A percentile compares a stretch with the other conserved stretches of the same genome.
phyloP scores from a whole-genome alignment of 2,888 invertebrate genomes.

The Tetheella fluctuosa region DNA sequence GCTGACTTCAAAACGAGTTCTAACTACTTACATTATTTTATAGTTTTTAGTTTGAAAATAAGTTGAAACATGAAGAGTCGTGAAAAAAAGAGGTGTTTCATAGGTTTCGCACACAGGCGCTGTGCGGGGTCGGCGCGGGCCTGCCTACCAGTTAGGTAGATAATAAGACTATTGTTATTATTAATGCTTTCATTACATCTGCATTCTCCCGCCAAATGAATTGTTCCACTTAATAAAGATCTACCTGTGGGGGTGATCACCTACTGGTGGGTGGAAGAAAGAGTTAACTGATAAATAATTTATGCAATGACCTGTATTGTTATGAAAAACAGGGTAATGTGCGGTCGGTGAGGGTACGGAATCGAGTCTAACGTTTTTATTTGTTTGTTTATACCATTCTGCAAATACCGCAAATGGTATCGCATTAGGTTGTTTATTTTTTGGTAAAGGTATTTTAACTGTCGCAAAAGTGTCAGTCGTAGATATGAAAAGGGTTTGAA shows the following conservation, averaged over 20 bases:
- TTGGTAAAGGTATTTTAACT: not conserved
- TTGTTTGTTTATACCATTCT: not conserved
- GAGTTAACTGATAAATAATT: conserved; percentile 44
- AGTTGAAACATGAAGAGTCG: too few species aligned
- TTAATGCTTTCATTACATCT: conserved; percentile 54
- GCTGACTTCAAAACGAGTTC: too few species aligned
- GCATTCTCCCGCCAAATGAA: conserved; percentile 51
- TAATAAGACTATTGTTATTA: conserved; percentile 36
- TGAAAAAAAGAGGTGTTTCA: too few species aligned
- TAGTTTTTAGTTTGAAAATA: too few species aligned
- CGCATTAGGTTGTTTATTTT: not conserved
- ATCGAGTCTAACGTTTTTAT: conserved; percentile 7
- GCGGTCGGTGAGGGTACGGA: not conserved
- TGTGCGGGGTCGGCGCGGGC: too few species aligned
- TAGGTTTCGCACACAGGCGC: too few species aligned
- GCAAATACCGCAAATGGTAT: not conserved
- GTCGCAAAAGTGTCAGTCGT: conserved; percentile 2
- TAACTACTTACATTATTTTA: too few species aligned
- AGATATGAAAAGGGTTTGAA: conserved; percentile 5
- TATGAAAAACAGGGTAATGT: conserved; percentile 15
- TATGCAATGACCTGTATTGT: conserved; percentile 33
- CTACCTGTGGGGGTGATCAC: conserved; percentile 23
- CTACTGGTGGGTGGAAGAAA: conserved; percentile 34
- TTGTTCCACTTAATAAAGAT: conserved; percentile 64
- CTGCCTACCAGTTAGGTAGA: too few species aligned